Evolutionary conservation across 2,113 vertebrate genomes (phyloP).

Genomic region (Pelecanoides urinatrix): DNA sequence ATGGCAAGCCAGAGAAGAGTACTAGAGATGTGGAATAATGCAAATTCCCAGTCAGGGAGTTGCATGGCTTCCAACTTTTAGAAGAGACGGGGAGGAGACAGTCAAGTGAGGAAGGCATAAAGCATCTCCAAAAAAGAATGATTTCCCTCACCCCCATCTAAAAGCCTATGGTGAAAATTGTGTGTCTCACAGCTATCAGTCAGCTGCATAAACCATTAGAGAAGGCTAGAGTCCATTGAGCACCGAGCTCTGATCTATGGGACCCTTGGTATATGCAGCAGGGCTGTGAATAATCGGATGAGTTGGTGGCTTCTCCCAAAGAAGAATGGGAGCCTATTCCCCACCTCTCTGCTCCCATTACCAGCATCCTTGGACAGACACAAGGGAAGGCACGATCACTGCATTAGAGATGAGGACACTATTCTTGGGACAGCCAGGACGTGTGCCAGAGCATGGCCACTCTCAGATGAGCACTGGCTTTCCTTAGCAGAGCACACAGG

Average conservation of each 20-base stretch:
- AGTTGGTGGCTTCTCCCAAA: background rate
- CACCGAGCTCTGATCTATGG: background rate
- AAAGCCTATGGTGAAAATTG: background rate
- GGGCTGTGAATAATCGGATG: background rate
- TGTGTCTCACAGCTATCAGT: background rate
- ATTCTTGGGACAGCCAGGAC: background rate
- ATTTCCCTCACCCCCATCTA: background rate
- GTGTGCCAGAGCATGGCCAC: background rate
- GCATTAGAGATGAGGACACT: background rate
- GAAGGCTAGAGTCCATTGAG: background rate
- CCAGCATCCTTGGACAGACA: background rate
- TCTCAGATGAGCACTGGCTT: background rate
- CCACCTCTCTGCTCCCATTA: background rate
- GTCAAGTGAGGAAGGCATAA: background rate
- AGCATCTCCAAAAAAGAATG: background rate
- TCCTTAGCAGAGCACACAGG: background rate
- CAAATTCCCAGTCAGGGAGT: background rate
- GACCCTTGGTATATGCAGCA: background rate
- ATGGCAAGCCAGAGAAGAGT: constrained; percentile 36
- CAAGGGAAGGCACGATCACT: background rate
- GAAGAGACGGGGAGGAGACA: background rate
- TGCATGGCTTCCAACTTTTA: constrained; percentile 24
- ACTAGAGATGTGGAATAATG: constrained; percentile 31
- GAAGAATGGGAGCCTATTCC: background rate
- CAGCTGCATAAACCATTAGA: background rate